Base-by-base conservation (phyloP, 1,140 invertebrate genomes). In the Drosophila kohkoa region DNA sequence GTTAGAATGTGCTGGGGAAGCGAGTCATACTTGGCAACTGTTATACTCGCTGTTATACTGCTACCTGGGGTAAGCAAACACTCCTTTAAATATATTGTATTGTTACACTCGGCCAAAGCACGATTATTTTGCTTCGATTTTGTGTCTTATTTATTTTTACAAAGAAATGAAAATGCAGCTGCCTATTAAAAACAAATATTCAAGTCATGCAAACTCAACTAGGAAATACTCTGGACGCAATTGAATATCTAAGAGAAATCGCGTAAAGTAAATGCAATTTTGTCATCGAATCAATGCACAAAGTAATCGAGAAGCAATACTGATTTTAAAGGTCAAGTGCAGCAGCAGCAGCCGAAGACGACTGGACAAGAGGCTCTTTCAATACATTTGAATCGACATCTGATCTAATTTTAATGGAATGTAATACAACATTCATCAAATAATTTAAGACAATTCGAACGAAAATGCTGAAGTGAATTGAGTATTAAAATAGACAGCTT, bases 1-100 rank as follows among this genome's bases (percentile, higher is more conserved):
- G 85, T 88, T 88, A 68, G 85, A 81, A 67, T 88, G 81, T 75
- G 52, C 46, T 73, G 83, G 83, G 60, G 79, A 51, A 88, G 11
- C 20, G 15, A 54, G 41, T 32, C 30, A 54, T 30, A 81, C 52
- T 67, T 28, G n/a, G 51, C 11, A 6, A 13, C 15, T 55, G 70
- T 59, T 48, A 74, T 75, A 58, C 58, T 51, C 15, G 16, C 51
- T 15, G 64, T 63, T 15, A 71, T 68, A 58, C 69, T 0, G 7
- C 7, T 16, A n/a, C 11, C n/a, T 41, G 62, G 69, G 52, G 68
- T 3, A 64, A 49, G 41, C n/a, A 5, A 43, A 13, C 5, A 5
- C 4, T 43, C 4, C n/a, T 8, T 43, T 6, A 2, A 43, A 13
- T 43, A 43, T 13, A 43, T 43, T 0, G 2, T 38, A 10, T 11